Conservation (phyloP, 1,140 invertebrate genomes). For the Pseudomyrmex flavicornis region DNA sequence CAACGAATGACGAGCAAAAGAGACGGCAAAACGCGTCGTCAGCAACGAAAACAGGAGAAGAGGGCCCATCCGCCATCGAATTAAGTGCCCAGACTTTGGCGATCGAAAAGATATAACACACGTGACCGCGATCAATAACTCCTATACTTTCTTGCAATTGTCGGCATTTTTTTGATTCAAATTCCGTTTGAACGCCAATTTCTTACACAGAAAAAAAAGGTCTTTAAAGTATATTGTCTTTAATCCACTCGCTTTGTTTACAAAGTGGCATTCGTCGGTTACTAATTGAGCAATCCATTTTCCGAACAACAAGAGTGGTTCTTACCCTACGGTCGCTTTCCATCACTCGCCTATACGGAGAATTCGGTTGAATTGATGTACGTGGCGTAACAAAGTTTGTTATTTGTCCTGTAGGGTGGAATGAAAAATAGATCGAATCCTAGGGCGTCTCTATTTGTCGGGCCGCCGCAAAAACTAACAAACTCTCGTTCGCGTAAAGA, state of each 20-base stretch:
- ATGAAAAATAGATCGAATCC: slow-evolving; percentile 60
- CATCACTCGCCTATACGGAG: slow-evolving; percentile 38
- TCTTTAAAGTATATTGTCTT: slow-evolving; percentile 48
- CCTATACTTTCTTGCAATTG: slow-evolving; percentile 45
- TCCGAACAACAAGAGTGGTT: slow-evolving; percentile 47
- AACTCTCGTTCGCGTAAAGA: slow-evolving; percentile 56
- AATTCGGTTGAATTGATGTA: slow-evolving; percentile 39
- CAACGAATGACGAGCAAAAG: slow-evolving; percentile 26
- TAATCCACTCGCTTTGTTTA: slow-evolving; percentile 52
- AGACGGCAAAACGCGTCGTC: slow-evolving; percentile 53
- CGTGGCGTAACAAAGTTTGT: slow-evolving; percentile 60
- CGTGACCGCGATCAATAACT: slow-evolving; percentile 53
- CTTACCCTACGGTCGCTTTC: slow-evolving; percentile 33
- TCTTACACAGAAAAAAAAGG: not conserved
- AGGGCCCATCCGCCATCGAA: slow-evolving; percentile 46
- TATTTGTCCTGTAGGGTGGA: slow-evolving; percentile 59
- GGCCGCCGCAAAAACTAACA: slow-evolving; percentile 57
- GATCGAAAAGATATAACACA: slow-evolving; percentile 62
- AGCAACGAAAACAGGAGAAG: slow-evolving; percentile 35
- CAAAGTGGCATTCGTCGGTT: slow-evolving; percentile 49
- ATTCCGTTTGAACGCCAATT: not conserved
- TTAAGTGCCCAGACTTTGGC: slow-evolving; percentile 49
- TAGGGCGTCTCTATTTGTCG: slow-evolving; percentile 54
- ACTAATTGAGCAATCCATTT: slow-evolving; percentile 58
- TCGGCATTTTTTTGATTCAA: slow-evolving; percentile 32